Evolutionary conservation across 2,888 invertebrate species (phyloP), one percentile per base, ranked within the genome.

Genomic region (Sarcophaga subvicina): DNA sequence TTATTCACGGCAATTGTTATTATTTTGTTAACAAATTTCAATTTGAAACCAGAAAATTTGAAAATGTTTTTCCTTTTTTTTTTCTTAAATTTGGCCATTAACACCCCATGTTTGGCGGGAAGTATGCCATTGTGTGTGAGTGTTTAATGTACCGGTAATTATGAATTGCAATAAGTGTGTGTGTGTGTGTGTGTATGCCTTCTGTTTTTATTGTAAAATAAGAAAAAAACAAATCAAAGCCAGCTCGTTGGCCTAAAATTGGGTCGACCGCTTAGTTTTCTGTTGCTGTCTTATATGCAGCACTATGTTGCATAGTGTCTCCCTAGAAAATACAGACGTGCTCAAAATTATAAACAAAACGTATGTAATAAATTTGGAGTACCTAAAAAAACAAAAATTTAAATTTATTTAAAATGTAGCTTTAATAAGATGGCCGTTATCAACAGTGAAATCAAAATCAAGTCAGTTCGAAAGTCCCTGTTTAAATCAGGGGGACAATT

Each of bases 161-260:
- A 81, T 81, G 60, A 84, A 71, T 37, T 70, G 54, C 54, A 54
- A 22, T 49, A 75, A 63, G 27, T 69, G 1, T 37, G 37, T 37
- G 37, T 37, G n/a, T 59, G 17, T 59, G 17, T 54, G 17, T 54
- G 12, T 17, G 54, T 49, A 4, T 49, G 12, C 4, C 17, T 12
- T 2, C 3, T 12, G 17, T 14, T 14, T 49, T 12, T 49, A 14
- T 49, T 49, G 14, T 63, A 69, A 79, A 73, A 73, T 59, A 54
- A 69, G 20, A 72, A 25, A 60, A 60, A n/a, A 78, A 59, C 17
- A 45, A 79, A n/a, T 66, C 6, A 47, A 20, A 67, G 17, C 66
- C 72, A 64, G 83, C 81, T 80, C 84, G 79, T 67, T 87, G 86
- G 79, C 87, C 87, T 87, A 84, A 75, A 87, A 81, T 76, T 87